Conservation (phyloP, 1,140 invertebrate species). For the Drosophila mojavensis region DNA sequence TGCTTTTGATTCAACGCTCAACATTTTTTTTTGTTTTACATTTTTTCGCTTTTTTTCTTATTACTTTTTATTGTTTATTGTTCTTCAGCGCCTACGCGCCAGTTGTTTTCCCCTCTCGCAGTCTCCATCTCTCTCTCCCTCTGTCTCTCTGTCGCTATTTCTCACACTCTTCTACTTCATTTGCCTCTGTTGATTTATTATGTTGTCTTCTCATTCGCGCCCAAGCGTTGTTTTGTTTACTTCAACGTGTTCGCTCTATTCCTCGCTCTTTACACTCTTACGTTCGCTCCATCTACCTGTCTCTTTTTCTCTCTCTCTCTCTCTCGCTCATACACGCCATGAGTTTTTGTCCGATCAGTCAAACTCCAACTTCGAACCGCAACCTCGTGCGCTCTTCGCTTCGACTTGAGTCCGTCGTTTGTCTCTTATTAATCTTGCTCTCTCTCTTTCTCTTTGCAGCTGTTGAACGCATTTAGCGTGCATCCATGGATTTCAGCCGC, state of each 20-base stretch:
- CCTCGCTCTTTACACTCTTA: slow-evolving; percentile 12
- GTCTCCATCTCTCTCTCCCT: background rate
- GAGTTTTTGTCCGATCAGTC: slow-evolving; percentile 43
- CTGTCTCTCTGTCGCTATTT: slow-evolving; percentile 22
- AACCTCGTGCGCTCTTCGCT: slow-evolving; percentile 8
- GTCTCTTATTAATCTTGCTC: background rate
- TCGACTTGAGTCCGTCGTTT: background rate
- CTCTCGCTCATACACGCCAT: slow-evolving; percentile 5
- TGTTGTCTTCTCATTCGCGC: slow-evolving; percentile 11
- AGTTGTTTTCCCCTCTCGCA: slow-evolving; percentile 14
- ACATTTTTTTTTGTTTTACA: slow-evolving; percentile 27
- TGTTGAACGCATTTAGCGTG: slow-evolving; percentile 17
- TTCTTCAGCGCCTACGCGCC: slow-evolving; percentile 49
- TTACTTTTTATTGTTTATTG: slow-evolving; percentile 42
- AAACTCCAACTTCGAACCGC: slow-evolving; percentile 36
- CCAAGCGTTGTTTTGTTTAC: slow-evolving; percentile 41
- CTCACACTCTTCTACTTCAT: slow-evolving; percentile 24
- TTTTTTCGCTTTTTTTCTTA: slow-evolving; percentile 23
- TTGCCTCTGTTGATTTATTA: slow-evolving; percentile 3
- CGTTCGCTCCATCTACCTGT: slow-evolving; percentile 17
- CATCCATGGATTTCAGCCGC: slow-evolving; percentile 33
- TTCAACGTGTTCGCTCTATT: slow-evolving; percentile 21
- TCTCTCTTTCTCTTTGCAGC: slow-evolving; percentile 35
- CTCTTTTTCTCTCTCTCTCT: slow-evolving; percentile 14
- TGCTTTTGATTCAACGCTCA: slow-evolving; percentile 40